Evolutionary conservation across 2,888 invertebrate species (phyloP).

Genomic region (Smittia sp.): DNA sequence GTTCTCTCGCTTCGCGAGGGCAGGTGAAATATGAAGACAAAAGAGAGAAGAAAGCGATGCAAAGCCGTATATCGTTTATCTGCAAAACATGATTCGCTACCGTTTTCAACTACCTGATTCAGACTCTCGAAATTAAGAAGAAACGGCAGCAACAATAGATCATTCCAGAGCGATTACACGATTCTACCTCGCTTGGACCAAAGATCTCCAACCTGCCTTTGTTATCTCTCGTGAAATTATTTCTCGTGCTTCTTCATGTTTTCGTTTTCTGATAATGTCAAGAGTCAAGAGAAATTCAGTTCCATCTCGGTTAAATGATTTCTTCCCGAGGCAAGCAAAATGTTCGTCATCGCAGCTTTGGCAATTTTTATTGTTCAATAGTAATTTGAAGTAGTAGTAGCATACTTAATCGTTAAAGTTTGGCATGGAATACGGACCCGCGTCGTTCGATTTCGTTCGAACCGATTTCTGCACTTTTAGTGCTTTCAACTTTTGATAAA

Average conservation of each 20-base stretch:
- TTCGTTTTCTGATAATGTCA: slow-evolving; percentile 36
- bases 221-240: slow-evolving; percentile 23
- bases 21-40: slow-evolving; percentile 38
- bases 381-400: no score
- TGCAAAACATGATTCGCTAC: slow-evolving; percentile 37
- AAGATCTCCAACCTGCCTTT: background rate
- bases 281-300: slow-evolving; percentile 24
- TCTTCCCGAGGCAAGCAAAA: no score
- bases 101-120: background rate
- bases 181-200: slow-evolving; percentile 13
- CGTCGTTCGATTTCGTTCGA: no score
- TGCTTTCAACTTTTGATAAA: no score
- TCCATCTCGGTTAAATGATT: background rate
- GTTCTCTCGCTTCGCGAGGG: background rate
- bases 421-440: no score
- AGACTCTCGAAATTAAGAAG: slow-evolving; percentile 1
- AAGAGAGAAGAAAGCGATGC: background rate
- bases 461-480: no score
- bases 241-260: slow-evolving; percentile 11
- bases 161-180: slow-evolving; percentile 37
- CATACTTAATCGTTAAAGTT: no score
- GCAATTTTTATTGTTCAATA: no score
- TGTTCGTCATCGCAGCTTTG: no score
- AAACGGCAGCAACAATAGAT: slow-evolving; percentile 33
- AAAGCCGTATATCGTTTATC: slow-evolving; percentile 23